Evolutionary conservation across 2,797 vertebrate species (phyloP).

Genomic region (Chaenodraco wilsoni): DNA sequence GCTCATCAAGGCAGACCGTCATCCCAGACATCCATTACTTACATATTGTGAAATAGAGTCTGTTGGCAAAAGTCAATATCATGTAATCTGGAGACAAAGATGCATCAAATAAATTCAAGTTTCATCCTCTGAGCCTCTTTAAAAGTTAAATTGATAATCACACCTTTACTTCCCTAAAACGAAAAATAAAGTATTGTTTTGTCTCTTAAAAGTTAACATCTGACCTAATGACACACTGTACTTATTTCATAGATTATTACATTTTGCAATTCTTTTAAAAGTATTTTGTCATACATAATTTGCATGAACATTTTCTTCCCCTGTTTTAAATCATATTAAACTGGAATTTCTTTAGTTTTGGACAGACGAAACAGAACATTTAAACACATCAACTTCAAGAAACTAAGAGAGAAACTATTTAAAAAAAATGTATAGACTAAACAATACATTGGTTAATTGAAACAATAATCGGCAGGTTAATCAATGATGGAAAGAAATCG

Average conservation of each 20-base stretch:
- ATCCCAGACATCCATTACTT: constrained; percentile 46
- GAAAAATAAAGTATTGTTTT: background rate
- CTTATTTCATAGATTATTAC: background rate
- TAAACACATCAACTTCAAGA: no score
- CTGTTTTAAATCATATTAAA: no score
- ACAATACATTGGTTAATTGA: no score
- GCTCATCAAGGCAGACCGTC: constrained; percentile 35
- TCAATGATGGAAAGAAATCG: no score
- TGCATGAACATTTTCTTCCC: no score
- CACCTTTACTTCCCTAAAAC: background rate
- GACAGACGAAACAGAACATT: no score
- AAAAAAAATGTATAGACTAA: no score
- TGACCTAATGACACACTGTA: background rate
- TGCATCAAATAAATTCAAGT: constrained; percentile 29
- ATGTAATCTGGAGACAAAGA: constrained; percentile 47
- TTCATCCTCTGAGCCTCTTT: constrained; percentile 24
- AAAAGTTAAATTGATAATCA: constrained; percentile 18
- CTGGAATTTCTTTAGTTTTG: no score
- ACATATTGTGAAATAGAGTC: constrained; percentile 21
- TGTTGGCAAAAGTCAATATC: constrained; percentile 47
- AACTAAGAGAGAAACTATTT: no score
- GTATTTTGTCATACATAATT: background rate
- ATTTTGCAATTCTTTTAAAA: background rate
- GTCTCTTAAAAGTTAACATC: background rate
- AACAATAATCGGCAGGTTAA: no score